Conservation (phyloP, 2,888 invertebrate genomes). For the Eugnorisma glareosa region DNA sequence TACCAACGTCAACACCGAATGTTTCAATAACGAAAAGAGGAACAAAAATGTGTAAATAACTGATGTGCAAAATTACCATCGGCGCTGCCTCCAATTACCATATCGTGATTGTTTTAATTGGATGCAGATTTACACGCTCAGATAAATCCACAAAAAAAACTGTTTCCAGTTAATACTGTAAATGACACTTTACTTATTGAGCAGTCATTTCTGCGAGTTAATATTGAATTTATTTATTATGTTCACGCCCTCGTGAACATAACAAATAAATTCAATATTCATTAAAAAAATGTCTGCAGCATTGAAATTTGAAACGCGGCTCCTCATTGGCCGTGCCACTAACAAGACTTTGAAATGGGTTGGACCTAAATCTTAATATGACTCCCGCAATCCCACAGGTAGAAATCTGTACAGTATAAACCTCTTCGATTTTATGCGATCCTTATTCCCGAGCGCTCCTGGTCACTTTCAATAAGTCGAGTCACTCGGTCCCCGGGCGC, state of each 20-base stretch:
- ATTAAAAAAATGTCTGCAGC: slow-evolving; percentile 26
- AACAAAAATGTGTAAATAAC: slow-evolving; percentile 40
- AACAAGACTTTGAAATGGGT: slow-evolving; percentile 47
- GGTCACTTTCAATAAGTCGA: slow-evolving; percentile 59
- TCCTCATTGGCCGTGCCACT: slow-evolving; percentile 30
- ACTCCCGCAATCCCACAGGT: slow-evolving; percentile 53
- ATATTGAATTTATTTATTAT: slow-evolving; percentile 25
- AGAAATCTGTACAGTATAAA: slow-evolving; percentile 48
- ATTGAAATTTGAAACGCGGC: slow-evolving; percentile 17
- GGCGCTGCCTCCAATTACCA: slow-evolving; percentile 51
- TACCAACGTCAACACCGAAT: slow-evolving; percentile 1
- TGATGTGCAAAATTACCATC: slow-evolving; percentile 35
- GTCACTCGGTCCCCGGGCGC: slow-evolving; percentile 25
- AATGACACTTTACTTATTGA: slow-evolving; percentile 43
- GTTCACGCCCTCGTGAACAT: too few relatives aligned
- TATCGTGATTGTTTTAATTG: slow-evolving; percentile 61
- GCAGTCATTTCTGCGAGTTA: slow-evolving; percentile 23
- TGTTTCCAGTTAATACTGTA: slow-evolving; percentile 38
- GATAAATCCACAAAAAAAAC: slow-evolving; percentile 45
- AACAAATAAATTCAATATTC: too few relatives aligned
- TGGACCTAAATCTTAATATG: slow-evolving; percentile 41
- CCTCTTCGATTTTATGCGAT: slow-evolving; percentile 51
- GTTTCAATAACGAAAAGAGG: slow-evolving; percentile 39
- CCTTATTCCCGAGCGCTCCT: slow-evolving; percentile 47
- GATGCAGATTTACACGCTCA: slow-evolving; percentile 46